These are phyloP conservation scores for Trichosurus vulpecula DNA, from an alignment of 2,797 vertebrate species.

Conservation along the genomic window DNA sequence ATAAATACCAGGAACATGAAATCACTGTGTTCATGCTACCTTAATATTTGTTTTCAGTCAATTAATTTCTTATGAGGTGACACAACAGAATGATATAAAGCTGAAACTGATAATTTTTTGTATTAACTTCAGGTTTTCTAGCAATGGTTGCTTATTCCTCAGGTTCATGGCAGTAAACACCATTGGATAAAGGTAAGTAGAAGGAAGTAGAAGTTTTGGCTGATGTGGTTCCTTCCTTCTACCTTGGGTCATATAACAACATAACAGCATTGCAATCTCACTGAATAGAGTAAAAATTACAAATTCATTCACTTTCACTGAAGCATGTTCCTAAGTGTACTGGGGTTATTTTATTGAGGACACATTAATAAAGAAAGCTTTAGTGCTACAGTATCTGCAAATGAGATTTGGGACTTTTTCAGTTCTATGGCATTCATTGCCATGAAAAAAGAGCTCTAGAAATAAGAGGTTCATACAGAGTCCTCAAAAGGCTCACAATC, in stretches of 20 bases:
- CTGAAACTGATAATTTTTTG: not conserved
- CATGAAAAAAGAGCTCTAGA: not conserved
- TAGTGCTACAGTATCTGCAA: not conserved
- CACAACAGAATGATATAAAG: not conserved
- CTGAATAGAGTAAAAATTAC: not conserved
- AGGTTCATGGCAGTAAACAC: not conserved
- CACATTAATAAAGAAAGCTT: conserved; percentile 1
- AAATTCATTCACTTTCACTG: not conserved
- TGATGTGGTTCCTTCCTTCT: accelerated
- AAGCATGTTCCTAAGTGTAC: not conserved
- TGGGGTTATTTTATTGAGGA: not conserved
- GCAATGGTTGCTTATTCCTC: not conserved
- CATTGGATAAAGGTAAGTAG: not conserved
- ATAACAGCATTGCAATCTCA: not conserved
- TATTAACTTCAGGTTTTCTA: not conserved
- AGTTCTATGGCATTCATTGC: not conserved
- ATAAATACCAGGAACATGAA: not conserved
- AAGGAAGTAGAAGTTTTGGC: not conserved
- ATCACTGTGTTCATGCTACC: not conserved
- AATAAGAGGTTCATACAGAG: not conserved
- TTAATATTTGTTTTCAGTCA: not conserved
- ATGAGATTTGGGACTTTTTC: conserved; percentile 11
- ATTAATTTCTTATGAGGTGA: not conserved
- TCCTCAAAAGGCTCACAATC: not conserved
- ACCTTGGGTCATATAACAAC: not conserved